Percentiles rank a stretch among this genome's conserved stretches.
Evolutionary conservation across 2,797 vertebrate species (phyloP).

Genomic region (Buphagus erythrorhynchus): DNA sequence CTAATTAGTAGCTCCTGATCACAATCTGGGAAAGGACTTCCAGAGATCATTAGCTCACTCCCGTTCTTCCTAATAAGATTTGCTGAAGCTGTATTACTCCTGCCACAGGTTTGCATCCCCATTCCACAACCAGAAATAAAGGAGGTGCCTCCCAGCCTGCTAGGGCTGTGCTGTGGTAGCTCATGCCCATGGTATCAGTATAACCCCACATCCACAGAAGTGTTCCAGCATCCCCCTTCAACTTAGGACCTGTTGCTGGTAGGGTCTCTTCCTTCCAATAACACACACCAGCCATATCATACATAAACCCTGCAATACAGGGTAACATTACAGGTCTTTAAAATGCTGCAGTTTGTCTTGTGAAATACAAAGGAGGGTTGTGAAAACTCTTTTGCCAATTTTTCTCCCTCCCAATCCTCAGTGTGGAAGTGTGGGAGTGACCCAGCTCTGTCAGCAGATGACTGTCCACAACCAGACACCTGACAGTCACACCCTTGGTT

Average conservation of each 20-base stretch:
- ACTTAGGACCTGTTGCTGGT: too few relatives aligned
- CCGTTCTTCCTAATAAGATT: rapidly evolving
- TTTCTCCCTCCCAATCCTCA: not conserved
- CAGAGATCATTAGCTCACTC: not conserved
- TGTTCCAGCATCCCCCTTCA: not conserved
- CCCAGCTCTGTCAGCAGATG: not conserved
- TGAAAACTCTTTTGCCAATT: not conserved
- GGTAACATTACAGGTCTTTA: not conserved
- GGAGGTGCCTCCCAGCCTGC: not conserved
- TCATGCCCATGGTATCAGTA: rapidly evolving
- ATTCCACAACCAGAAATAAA: not conserved
- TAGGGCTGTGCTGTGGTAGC: too few relatives aligned
- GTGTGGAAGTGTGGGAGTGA: not conserved
- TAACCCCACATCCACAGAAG: not conserved
- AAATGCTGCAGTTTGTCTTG: not conserved
- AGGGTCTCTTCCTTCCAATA: too few relatives aligned
- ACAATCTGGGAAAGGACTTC: not conserved
- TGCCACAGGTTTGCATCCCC: not conserved
- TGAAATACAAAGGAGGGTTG: not conserved
- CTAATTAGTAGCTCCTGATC: not conserved
- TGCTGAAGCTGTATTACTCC: not conserved
- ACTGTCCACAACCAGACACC: too few relatives aligned
- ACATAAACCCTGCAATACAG: too few relatives aligned
- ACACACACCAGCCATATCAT: too few relatives aligned
- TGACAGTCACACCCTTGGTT: not conserved